Percentiles rank a stretch among this genome's conserved stretches.
These are phyloP conservation scores for Nothocercus julius DNA, from an alignment of 2,113 vertebrate genomes.

Conservation along the genomic window DNA sequence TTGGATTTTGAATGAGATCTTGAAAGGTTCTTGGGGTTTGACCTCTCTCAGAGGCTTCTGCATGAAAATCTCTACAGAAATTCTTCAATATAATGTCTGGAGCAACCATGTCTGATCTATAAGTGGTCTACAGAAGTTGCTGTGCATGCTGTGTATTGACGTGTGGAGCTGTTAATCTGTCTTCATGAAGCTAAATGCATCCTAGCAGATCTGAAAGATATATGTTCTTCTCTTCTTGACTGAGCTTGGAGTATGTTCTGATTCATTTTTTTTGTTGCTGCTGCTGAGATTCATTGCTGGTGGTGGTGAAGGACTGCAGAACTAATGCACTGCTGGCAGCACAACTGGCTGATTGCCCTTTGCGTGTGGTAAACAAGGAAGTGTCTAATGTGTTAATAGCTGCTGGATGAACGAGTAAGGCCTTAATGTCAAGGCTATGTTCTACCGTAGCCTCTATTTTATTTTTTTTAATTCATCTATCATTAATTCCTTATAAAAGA, in stretches of 20 bases:
- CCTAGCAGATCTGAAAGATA: not conserved
- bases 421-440: not conserved
- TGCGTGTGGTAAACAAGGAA: not conserved
- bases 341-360: not conserved
- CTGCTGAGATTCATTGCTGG: not conserved
- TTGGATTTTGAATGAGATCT: not conserved
- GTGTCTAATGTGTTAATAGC: not conserved
- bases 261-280: not conserved
- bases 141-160: fast-evolving
- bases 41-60: not conserved
- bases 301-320: not conserved
- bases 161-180: not conserved
- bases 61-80: not conserved
- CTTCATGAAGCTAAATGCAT: not conserved
- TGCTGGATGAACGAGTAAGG: not conserved
- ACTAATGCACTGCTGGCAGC: not conserved
- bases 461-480: too few relatives aligned
- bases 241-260: not conserved
- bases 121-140: not conserved
- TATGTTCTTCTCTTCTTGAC: not conserved
- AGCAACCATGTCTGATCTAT: not conserved
- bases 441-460: too few relatives aligned
- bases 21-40: not conserved
- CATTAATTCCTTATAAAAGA: not conserved
- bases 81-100: not conserved